Percentiles rank a stretch among this genome's conserved stretches.
Conservation (phyloP, 2,113 vertebrate species). For the Elephas maximus region DNA sequence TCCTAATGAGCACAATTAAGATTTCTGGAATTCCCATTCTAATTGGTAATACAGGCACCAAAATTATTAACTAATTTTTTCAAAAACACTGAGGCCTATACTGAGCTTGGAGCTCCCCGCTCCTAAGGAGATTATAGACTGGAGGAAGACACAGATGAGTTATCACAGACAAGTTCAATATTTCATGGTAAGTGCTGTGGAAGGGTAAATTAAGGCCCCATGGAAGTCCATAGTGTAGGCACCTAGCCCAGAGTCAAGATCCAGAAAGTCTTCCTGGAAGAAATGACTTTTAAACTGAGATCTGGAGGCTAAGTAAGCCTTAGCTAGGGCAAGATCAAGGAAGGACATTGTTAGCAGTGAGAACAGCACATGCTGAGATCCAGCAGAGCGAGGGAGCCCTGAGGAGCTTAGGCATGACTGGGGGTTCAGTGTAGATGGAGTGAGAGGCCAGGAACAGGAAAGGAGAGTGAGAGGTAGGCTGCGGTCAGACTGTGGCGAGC, state of each 20-base stretch:
- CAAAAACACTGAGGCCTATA: not conserved
- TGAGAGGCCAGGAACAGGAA: not conserved
- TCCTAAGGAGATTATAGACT: not conserved
- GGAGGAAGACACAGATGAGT: not conserved
- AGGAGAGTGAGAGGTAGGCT: not conserved
- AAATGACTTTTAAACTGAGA: not conserved
- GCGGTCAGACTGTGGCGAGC: too few species aligned
- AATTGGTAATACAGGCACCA: not conserved
- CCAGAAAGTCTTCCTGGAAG: not conserved
- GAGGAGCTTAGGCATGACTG: not conserved
- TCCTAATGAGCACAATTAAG: too few species aligned
- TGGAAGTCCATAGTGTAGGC: not conserved
- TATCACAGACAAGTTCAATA: not conserved
- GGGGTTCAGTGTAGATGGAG: rapidly evolving
- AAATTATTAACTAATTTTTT: not conserved
- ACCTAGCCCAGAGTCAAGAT: not conserved
- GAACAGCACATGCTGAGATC: not conserved
- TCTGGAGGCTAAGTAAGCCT: not conserved
- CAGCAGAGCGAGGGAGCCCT: rapidly evolving
- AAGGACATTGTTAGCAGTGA: not conserved
- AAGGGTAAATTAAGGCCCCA: not conserved
- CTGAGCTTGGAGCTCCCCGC: not conserved
- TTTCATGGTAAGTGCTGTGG: not conserved
- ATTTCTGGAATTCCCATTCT: too few species aligned
- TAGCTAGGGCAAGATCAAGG: not conserved